Percentiles rank a stretch among this genome's conserved stretches.
phyloP scores from a whole-genome alignment of 2,797 vertebrate species.

The Acanthis flammea region DNA sequence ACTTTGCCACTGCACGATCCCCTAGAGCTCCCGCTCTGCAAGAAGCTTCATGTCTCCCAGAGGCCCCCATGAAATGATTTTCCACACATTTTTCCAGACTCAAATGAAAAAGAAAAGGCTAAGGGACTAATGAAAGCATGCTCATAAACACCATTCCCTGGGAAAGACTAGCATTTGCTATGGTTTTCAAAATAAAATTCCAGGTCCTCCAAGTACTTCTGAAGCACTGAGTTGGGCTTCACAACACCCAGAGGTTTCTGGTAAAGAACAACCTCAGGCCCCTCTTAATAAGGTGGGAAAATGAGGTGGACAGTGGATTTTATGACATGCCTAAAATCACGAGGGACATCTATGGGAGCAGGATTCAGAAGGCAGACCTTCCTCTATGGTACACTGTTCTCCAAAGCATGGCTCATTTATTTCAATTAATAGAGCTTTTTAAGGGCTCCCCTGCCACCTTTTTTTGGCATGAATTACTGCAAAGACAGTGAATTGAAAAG shows the following conservation, averaged over 20 bases:
- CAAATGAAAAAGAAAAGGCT: not conserved
- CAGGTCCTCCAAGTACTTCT: not conserved
- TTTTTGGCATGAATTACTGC: not conserved
- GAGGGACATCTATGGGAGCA: not conserved
- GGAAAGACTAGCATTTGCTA: not conserved
- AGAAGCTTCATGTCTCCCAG: conserved; percentile 26
- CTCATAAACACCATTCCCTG: conserved; percentile 22
- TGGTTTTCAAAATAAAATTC: conserved; percentile 22
- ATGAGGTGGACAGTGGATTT: conserved; percentile 34
- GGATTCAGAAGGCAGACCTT: conserved; percentile 34
- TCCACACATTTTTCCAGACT: conserved; percentile 35
- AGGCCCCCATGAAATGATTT: conserved; percentile 1
- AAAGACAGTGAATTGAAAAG: conserved; percentile 55
- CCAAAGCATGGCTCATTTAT: conserved; percentile 43
- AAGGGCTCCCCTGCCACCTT: conserved; percentile 39
- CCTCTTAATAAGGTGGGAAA: conserved; percentile 39
- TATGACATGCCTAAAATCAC: conserved; percentile 30
- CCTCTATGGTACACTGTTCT: conserved; percentile 13
- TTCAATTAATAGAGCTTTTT: conserved; percentile 51
- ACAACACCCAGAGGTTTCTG: not conserved
- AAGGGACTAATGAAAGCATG: conserved; percentile 15
- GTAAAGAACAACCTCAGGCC: not conserved
- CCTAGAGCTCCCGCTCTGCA: not conserved
- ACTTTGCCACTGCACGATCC: not conserved
- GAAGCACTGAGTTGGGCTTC: not conserved